Base-by-base conservation (phyloP, 1,140 invertebrate genomes). In the Drosophila rufa region DNA sequence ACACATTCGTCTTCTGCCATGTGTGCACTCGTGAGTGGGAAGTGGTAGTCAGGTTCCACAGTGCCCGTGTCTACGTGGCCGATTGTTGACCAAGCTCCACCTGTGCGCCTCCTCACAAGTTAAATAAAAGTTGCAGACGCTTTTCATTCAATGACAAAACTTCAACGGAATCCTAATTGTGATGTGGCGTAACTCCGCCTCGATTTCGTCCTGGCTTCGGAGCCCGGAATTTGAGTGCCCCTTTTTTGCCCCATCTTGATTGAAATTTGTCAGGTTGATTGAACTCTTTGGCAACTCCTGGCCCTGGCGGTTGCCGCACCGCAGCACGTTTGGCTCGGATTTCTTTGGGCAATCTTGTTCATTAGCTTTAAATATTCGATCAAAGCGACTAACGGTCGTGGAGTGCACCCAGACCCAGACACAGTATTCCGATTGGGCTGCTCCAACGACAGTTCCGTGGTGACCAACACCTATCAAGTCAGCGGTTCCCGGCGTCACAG, bases 321-420 rank as follows among this genome's bases (percentile, higher is more conserved):
- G 53, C 53, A 48, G 67, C 57, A 50, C 40, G 36, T 65, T 38
- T 33, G 30, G 4, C 40, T 66, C 62, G 50, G 17, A 36, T 73
- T 42, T 45, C 30, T 60, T 56, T 51, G 50, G 71, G 76, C 81
- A 79, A 79, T 73, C 62, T 83, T 80, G 66, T 84, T 84, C 81
- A 84, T 84, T 84, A 84, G 81, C 81, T 83, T 84, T 84, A 84
- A 84, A 84, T 84, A 84, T 84, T 84, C 83, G 76, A 84, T 84
- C 81, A 84, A 84, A 84, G 81, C 80, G 62, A 77, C 81, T 84
- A 77, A 40, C 12, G 17, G 17, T 12, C 51, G 33, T 22, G 7
- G 51, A 38, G 51, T 38, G 51, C 17, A 38, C 17, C 51, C 12
- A 38, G 51, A 19, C n/a, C 38, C 61, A 45, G 33, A 25, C 19